These are phyloP conservation scores for Paramormyrops kingsleyae DNA, from an alignment of 2,113 vertebrate genomes.

Conservation along the genomic window DNA sequence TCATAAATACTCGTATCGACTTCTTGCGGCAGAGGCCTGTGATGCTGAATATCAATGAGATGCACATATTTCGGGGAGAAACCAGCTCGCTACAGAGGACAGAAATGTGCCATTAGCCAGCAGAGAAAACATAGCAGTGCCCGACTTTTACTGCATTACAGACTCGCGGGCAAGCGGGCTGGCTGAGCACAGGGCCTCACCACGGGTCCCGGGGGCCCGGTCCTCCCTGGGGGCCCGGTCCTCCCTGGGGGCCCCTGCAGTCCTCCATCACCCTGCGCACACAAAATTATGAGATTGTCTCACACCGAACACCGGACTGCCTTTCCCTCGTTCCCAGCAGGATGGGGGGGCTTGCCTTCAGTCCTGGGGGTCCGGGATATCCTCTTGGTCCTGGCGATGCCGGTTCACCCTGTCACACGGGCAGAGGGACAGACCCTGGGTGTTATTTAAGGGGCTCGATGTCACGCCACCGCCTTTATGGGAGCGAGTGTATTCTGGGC, in stretches of 20 bases:
- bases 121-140: background rate
- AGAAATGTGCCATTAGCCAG: background rate
- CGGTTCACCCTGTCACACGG: slow-evolving; percentile 29
- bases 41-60: background rate
- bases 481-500: background rate
- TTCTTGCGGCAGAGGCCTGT: background rate
- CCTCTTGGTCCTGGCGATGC: slow-evolving; percentile 29
- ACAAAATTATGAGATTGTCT: background rate
- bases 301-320: background rate
- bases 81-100: background rate
- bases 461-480: too few species aligned
- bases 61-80: background rate
- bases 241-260: slow-evolving; percentile 22
- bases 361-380: slow-evolving; percentile 17
- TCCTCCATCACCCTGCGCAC: slow-evolving; percentile 35
- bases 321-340: background rate
- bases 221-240: slow-evolving; percentile 22
- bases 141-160: background rate
- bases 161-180: background rate
- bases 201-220: slow-evolving; percentile 17
- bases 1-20: background rate
- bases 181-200: slow-evolving; percentile 17
- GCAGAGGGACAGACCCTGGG: background rate
- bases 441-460: background rate
- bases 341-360: slow-evolving; percentile 21